phyloP scores from a whole-genome alignment of 1,140 invertebrate genomes.

The Ericerus pela region DNA sequence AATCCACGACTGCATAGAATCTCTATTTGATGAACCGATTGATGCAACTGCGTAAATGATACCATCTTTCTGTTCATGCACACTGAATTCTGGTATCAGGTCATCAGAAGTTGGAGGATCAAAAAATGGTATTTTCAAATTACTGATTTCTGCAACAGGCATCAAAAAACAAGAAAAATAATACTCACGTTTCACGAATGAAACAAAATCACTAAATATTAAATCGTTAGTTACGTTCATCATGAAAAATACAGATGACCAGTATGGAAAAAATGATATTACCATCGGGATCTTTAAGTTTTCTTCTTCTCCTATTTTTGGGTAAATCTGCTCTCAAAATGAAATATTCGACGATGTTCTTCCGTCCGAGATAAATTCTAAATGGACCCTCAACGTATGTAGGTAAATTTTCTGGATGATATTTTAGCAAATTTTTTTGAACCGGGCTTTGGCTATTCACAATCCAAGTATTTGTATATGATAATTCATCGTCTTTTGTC shows the following conservation, averaged over 20 bases:
- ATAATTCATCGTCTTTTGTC: background rate
- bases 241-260: background rate
- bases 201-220: too few species aligned
- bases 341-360: slow-evolving; percentile 69
- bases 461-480: slow-evolving; percentile 71
- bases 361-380: slow-evolving; percentile 59
- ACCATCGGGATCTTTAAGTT: slow-evolving; percentile 46
- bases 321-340: slow-evolving; percentile 52
- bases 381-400: slow-evolving; percentile 80
- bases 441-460: slow-evolving; percentile 68
- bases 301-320: slow-evolving; percentile 30
- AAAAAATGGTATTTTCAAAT: slow-evolving; percentile 42
- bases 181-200: too few species aligned
- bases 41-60: slow-evolving; percentile 72
- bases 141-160: slow-evolving; percentile 49
- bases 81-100: slow-evolving; percentile 36
- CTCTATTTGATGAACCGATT: slow-evolving; percentile 75
- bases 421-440: slow-evolving; percentile 57
- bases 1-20: slow-evolving; percentile 86
- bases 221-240: background rate
- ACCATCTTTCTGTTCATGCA: slow-evolving; percentile 91
- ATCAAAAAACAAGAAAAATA: slow-evolving; percentile 10
- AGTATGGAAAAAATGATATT: slow-evolving; percentile 23
- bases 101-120: slow-evolving; percentile 3
- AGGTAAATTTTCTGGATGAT: slow-evolving; percentile 49